Conservation (phyloP, 92 coral and sea anemone genomes). For the Zoanthus gigantus region DNA sequence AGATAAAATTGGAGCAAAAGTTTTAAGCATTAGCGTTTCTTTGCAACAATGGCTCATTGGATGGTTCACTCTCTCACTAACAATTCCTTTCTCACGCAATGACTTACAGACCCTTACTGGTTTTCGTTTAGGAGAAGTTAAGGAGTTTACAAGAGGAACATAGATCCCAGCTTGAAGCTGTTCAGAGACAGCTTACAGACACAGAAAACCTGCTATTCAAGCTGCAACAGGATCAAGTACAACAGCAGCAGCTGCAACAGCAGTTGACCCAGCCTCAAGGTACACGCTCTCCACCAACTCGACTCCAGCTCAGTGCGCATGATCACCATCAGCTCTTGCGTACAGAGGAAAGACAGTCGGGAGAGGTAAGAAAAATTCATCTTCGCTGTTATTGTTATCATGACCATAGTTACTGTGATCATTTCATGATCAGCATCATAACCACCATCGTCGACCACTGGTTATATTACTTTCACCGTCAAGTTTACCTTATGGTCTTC, state of each 20-base stretch:
- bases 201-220: slow-evolving; percentile 74
- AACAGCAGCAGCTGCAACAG: slow-evolving; percentile 57
- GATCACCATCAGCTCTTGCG: slow-evolving; percentile 71
- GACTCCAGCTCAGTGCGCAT: slow-evolving; percentile 61
- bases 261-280: slow-evolving; percentile 59
- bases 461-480: too few relatives aligned
- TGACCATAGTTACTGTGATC: not conserved
- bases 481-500: too few relatives aligned
- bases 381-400: not conserved
- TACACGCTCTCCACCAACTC: slow-evolving; percentile 58
- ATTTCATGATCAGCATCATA: not conserved
- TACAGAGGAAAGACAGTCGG: slow-evolving; percentile 94
- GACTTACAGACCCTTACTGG: too few relatives aligned
- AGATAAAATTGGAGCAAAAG: too few relatives aligned
- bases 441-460: not conserved
- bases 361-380: slow-evolving; percentile 74
- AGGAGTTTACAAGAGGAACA: slow-evolving; percentile 81
- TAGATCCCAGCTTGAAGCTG: slow-evolving; percentile 67
- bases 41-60: too few relatives aligned
- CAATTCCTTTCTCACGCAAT: too few relatives aligned
- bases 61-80: too few relatives aligned
- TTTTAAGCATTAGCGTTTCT: too few relatives aligned
- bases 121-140: slow-evolving; percentile 77
- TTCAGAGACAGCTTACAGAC: slow-evolving; percentile 82
- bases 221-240: slow-evolving; percentile 67